Evolutionary conservation across 2,113 vertebrate genomes (phyloP).

Genomic region (Symphodus melops): DNA sequence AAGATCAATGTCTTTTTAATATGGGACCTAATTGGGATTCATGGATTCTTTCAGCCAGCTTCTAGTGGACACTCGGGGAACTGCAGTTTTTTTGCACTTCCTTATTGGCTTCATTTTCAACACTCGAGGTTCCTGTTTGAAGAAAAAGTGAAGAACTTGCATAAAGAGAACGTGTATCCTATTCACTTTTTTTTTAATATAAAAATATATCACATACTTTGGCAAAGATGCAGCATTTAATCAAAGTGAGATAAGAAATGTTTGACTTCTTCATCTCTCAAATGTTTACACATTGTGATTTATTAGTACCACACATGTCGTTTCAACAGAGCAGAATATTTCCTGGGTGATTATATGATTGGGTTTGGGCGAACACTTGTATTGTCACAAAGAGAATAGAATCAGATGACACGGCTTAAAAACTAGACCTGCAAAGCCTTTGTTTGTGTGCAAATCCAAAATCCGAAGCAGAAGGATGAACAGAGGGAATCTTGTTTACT

Average conservation of each 20-base stretch:
- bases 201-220: constrained; percentile 56
- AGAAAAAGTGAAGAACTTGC: not conserved
- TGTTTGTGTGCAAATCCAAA: constrained; percentile 28
- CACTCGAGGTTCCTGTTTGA: no score
- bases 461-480: constrained; percentile 35
- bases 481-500: constrained; percentile 51
- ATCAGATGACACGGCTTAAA: constrained; percentile 25
- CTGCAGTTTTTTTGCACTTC: no score
- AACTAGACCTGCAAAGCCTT: constrained; percentile 4
- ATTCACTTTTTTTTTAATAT: constrained; percentile 52
- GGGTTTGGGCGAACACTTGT: constrained; percentile 29
- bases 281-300: constrained; percentile 46
- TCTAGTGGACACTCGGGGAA: no score
- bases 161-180: constrained; percentile 7
- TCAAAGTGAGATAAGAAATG: constrained; percentile 58
- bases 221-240: constrained; percentile 47
- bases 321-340: constrained; percentile 56
- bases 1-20: no score
- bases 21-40: no score
- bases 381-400: constrained; percentile 21
- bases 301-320: constrained; percentile 55
- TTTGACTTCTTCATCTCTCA: constrained; percentile 57
- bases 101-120: no score
- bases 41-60: no score
- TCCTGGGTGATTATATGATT: constrained; percentile 50